Percentiles rank a stretch among this genome's conserved stretches.
phyloP scores from a whole-genome alignment of 2,888 invertebrate genomes.

The Amblyjoppa proteus region DNA sequence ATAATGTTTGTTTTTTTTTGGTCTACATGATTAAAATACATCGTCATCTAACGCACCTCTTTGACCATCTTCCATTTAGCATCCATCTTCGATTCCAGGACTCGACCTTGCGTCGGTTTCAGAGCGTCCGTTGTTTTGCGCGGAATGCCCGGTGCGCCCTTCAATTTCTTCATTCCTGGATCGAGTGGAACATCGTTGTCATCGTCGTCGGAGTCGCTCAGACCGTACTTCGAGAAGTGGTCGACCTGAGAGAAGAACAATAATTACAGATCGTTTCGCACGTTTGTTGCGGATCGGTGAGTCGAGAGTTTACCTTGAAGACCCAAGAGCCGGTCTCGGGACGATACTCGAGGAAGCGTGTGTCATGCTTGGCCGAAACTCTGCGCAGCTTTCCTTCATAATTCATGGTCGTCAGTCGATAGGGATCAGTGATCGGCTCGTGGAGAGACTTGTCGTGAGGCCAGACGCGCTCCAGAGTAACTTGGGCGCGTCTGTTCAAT shows the following conservation, averaged over 20 bases:
- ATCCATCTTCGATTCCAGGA: slow-evolving; percentile 5
- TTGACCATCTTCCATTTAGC: slow-evolving; percentile 32
- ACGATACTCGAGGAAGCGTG: slow-evolving; percentile 97
- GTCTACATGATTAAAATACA: slow-evolving; percentile 9
- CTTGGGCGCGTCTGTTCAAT: slow-evolving; percentile 95
- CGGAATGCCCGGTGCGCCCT: slow-evolving; percentile 48
- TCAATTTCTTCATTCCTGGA: slow-evolving; percentile 73
- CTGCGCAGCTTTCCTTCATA: slow-evolving; percentile 94
- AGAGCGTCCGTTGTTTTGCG: background rate
- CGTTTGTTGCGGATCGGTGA: background rate
- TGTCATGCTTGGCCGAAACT: slow-evolving; percentile 94
- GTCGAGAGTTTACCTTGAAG: slow-evolving; percentile 89
- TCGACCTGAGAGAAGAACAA: slow-evolving; percentile 88
- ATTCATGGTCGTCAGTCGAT: slow-evolving; percentile 92
- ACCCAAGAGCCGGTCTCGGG: slow-evolving; percentile 99
- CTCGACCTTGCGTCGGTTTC: slow-evolving; percentile 35
- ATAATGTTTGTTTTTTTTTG: background rate
- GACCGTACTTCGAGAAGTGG: slow-evolving; percentile 97
- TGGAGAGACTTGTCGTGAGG: slow-evolving; percentile 94
- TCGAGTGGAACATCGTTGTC: slow-evolving; percentile 86
- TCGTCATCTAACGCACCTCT: slow-evolving; percentile 60
- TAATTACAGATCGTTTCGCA: background rate
- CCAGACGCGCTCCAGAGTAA: slow-evolving; percentile 97
- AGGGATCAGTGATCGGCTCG: slow-evolving; percentile 92
- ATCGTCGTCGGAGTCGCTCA: slow-evolving; percentile 95